Conservation (phyloP, 2,888 invertebrate genomes). For the Agapetus fuscipes region DNA sequence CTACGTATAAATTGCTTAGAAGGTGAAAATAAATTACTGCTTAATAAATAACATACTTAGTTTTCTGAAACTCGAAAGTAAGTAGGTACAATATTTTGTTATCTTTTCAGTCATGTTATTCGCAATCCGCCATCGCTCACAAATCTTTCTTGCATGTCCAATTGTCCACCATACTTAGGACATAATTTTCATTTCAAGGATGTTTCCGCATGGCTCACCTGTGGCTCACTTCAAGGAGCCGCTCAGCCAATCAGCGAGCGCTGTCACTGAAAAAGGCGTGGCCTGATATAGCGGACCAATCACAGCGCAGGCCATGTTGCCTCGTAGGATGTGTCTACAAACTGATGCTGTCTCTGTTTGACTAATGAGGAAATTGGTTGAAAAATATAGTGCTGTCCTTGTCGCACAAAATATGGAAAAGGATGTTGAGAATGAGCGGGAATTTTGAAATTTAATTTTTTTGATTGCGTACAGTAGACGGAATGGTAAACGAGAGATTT, state of each 20-base stretch:
- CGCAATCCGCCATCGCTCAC: no score
- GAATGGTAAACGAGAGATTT: no score
- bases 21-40: no score
- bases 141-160: no score
- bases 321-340: neutral
- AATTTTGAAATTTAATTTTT: neutral
- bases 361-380: neutral
- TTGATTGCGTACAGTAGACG: no score
- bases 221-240: conserved; percentile 2
- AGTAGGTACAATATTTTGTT: no score
- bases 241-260: neutral
- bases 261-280: neutral
- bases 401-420: neutral
- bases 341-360: neutral
- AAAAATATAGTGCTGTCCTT: neutral
- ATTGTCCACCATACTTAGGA: no score
- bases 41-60: no score
- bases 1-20: no score
- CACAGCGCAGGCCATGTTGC: conserved; percentile 3
- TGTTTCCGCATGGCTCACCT: neutral
- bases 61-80: no score
- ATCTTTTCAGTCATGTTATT: no score
- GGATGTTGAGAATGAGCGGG: neutral
- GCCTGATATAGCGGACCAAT: neutral
- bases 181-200: no score